phyloP scores from a whole-genome alignment of 2,888 invertebrate genomes.

The Brenthis hecate region DNA sequence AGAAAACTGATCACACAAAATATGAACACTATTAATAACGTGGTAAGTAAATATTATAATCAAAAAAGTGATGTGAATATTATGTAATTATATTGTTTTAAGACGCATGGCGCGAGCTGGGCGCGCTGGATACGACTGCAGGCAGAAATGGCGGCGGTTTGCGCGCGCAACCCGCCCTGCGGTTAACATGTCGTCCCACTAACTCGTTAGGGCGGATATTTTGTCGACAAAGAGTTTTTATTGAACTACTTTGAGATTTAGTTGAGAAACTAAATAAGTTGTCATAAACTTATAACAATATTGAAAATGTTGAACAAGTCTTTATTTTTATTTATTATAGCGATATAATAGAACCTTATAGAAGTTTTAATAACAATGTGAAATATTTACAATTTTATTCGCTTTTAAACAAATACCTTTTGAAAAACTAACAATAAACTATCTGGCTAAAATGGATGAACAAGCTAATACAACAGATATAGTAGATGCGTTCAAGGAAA shows the following conservation, averaged over 20 bases:
- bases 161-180: conserved; percentile 78
- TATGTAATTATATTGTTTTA: conserved; percentile 61
- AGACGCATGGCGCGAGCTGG: conserved; percentile 68
- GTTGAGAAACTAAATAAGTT: neutral
- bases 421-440: neutral
- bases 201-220: conserved; percentile 28
- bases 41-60: conserved; percentile 32
- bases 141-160: conserved; percentile 72
- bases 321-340: too few relatives aligned
- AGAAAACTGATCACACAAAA: conserved; percentile 36
- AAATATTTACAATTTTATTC: too few relatives aligned
- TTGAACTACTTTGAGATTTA: neutral
- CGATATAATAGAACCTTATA: too few relatives aligned
- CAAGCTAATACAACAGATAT: neutral
- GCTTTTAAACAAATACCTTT: too few relatives aligned
- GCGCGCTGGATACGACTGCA: conserved; percentile 73
- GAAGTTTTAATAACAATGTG: too few relatives aligned
- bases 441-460: neutral
- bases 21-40: conserved; percentile 41
- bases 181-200: conserved; percentile 49
- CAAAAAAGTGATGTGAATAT: conserved; percentile 42
- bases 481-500: conserved; percentile 43
- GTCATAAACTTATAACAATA: too few relatives aligned
- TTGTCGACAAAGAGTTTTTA: conserved; percentile 1
- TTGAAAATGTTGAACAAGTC: too few relatives aligned